Evolutionary conservation across 2,888 invertebrate genomes (phyloP).

Genomic region (Apotomis capreana): DNA sequence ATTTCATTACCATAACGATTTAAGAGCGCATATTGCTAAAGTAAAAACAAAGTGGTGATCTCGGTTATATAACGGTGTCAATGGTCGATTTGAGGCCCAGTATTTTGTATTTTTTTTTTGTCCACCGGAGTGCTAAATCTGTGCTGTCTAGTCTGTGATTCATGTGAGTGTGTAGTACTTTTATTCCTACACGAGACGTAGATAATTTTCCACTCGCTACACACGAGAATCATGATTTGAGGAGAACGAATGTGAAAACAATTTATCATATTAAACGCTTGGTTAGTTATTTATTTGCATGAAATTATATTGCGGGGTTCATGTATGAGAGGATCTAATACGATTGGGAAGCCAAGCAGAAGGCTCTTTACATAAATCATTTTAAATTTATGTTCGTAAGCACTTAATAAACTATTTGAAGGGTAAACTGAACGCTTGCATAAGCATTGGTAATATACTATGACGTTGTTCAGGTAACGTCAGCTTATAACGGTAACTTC

Average conservation of each 20-base stretch:
- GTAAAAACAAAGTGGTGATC: too few relatives aligned
- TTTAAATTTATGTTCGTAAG: neutral
- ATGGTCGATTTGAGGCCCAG: too few relatives aligned
- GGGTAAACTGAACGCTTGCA: too few relatives aligned
- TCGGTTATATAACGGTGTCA: too few relatives aligned
- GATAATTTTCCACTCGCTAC: constrained; percentile 37
- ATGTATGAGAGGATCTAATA: constrained; percentile 3
- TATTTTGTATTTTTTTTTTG: neutral
- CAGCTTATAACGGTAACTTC: too few relatives aligned
- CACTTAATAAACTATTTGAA: neutral
- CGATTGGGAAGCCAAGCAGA: neutral
- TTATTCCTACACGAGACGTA: constrained; percentile 15
- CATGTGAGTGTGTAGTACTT: too few relatives aligned
- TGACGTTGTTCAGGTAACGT: too few relatives aligned
- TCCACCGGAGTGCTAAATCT: neutral
- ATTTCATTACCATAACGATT: too few relatives aligned
- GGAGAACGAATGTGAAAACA: constrained; percentile 24
- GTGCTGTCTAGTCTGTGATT: neutral
- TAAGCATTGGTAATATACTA: too few relatives aligned
- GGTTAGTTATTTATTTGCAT: constrained; percentile 35
- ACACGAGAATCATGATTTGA: constrained; percentile 32
- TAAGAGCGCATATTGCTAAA: too few relatives aligned
- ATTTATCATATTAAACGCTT: constrained; percentile 32
- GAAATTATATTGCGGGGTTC: constrained; percentile 31
- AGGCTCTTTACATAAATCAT: neutral